Conservation (phyloP, 2,797 vertebrate genomes). For the Emys orbicularis region DNA sequence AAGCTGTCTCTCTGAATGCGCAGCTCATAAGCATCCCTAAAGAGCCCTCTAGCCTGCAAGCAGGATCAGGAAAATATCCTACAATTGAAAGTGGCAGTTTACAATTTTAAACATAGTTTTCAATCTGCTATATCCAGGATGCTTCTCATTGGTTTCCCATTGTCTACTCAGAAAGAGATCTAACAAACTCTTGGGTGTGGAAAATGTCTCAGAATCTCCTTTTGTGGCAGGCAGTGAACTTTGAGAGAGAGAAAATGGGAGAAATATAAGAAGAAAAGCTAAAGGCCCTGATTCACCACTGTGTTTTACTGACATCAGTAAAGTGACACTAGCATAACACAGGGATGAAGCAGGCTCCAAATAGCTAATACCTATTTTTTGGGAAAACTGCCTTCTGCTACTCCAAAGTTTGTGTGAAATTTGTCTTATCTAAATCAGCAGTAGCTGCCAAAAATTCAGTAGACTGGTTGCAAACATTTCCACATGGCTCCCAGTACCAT, state of each 20-base stretch:
- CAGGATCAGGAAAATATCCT: background rate
- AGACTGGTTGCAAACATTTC: constrained; percentile 59
- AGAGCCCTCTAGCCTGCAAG: background rate
- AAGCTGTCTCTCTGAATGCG: background rate
- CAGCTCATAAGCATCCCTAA: background rate
- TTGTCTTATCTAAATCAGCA: constrained; percentile 32
- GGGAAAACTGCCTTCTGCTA: background rate
- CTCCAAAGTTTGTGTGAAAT: constrained; percentile 27
- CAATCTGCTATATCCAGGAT: background rate
- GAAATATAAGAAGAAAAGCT: constrained; percentile 8
- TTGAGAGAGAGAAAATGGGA: constrained; percentile 5
- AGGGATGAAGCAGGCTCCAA: constrained; percentile 2
- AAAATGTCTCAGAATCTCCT: constrained; percentile 13
- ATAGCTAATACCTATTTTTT: background rate
- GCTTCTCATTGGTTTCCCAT: background rate
- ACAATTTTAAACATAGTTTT: background rate
- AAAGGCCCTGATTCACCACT: background rate
- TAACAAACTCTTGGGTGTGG: constrained; percentile 26
- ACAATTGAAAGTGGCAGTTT: background rate
- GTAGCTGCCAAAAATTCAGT: constrained; percentile 31
- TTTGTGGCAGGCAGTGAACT: background rate
- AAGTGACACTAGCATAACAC: background rate
- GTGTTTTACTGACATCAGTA: background rate
- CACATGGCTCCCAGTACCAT: constrained; percentile 57
- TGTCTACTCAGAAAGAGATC: background rate